Evolutionary conservation across 2,888 invertebrate species (phyloP).

Genomic region (Andrena bicolor): DNA sequence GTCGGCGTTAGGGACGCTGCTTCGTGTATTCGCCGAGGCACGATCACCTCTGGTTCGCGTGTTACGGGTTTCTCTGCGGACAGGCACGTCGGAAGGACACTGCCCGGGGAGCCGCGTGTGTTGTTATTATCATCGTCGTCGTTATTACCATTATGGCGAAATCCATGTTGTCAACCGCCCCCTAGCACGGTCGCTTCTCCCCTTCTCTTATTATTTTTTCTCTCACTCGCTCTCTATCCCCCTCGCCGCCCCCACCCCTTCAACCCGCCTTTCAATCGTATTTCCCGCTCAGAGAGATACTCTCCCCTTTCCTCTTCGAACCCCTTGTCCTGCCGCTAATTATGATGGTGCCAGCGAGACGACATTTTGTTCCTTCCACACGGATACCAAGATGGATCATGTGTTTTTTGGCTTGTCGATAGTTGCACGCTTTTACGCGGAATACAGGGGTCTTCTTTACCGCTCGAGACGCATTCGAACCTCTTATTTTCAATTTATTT

Average conservation of each 20-base stretch:
- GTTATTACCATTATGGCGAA: conserved; percentile 77
- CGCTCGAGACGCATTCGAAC: conserved; percentile 30
- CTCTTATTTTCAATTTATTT: neutral
- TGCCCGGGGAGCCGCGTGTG: conserved; percentile 65
- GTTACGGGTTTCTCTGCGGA: conserved; percentile 2
- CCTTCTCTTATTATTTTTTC: conserved; percentile 64
- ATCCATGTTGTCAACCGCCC: conserved; percentile 79
- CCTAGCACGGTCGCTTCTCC: conserved; percentile 70
- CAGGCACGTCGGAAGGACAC: neutral
- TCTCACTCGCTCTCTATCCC: conserved; percentile 49
- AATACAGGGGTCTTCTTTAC: conserved; percentile 54
- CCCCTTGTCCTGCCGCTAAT: conserved; percentile 76
- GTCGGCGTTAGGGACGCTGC: conserved; percentile 71
- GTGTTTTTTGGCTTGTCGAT: conserved; percentile 61
- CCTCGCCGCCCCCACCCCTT: conserved; percentile 30
- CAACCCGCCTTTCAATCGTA: conserved; percentile 72
- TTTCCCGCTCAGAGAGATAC: conserved; percentile 74
- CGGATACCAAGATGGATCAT: conserved; percentile 80
- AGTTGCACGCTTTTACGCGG: conserved; percentile 40
- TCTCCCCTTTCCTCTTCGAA: conserved; percentile 51
- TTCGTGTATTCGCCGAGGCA: conserved; percentile 45
- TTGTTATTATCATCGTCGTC: conserved; percentile 74
- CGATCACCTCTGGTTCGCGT: conserved; percentile 18
- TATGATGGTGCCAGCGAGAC: conserved; percentile 81
- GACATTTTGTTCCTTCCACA: conserved; percentile 83